Base-by-base conservation (phyloP, 2,797 vertebrate genomes). In the Forpus xanthops region DNA sequence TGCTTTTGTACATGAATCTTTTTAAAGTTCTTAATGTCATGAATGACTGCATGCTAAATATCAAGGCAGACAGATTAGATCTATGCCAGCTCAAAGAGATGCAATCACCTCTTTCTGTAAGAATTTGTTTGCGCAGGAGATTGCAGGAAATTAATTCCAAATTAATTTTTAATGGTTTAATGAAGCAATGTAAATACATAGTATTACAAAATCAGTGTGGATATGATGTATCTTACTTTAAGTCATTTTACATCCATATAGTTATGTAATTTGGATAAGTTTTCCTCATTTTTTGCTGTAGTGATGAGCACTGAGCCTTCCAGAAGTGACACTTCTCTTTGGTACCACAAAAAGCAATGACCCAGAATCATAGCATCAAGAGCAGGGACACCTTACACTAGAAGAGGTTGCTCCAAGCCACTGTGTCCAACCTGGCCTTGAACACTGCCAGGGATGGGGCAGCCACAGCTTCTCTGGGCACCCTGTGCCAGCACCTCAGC, bases 141-240 rank as follows among this genome's bases (percentile, higher is more conserved):
- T 65, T 2, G 3, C 30, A 71, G 82, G 58, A 94, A 87, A 94
- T 88, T 86, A 95, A 81, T 75, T 94, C 27, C 27, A 84, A 84
- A 84, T 91, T 88, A 78, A 73, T 78, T 94, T 92, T 81, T 89
- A 94, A 84, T 73, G 45, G 73, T 74, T 94, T 88, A 86, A 89
- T 0, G 2, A 96, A 89, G 49, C 53, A 85, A 70, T 78, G 53
- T 87, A 92, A 85, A 91, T 78, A 28, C 27, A 31, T 66, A 68
- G 50, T 87, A 91, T 92, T 87, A 92, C 25, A 28, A 95, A 91
- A 87, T 47, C 7, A 68, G 50, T 84, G 23, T 81, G 25, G 25
- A 23, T 41, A 41, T 73, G 53, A 90, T 84, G 93, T 87, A 55
- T n/a, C 35, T 78, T 86, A 50, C 15, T 89, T 85, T 65, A 94